Evolutionary conservation across 2,797 vertebrate species (phyloP).

Genomic region (Lacerta bilineata): DNA sequence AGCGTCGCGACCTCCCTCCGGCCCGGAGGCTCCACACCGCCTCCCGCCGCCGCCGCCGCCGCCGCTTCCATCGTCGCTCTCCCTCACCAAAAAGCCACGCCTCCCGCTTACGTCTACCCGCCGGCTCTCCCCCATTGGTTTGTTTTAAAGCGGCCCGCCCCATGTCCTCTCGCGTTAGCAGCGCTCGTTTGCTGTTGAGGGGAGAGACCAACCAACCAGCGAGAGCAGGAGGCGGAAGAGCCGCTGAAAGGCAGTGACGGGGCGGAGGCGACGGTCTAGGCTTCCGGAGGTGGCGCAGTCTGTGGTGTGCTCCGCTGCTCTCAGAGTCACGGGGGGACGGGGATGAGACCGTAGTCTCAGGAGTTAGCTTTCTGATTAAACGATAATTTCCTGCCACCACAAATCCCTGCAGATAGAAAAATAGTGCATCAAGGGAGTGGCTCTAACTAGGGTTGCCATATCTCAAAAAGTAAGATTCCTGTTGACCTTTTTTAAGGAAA

Average conservation of each 20-base stretch:
- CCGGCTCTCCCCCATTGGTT: background rate
- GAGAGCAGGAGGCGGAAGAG: background rate
- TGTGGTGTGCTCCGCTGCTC: background rate
- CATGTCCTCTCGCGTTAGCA: too few relatives aligned
- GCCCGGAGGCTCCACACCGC: background rate
- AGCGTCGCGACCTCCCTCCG: background rate
- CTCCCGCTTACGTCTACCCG: rapidly evolving
- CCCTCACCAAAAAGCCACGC: rapidly evolving
- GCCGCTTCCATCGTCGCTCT: too few relatives aligned
- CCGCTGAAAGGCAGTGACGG: too few relatives aligned
- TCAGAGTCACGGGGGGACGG: too few relatives aligned
- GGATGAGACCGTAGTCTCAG: background rate
- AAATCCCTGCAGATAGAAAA: background rate
- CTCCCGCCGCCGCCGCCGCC: slow-evolving; percentile 32
- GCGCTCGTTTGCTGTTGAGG: background rate
- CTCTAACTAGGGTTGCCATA: too few relatives aligned
- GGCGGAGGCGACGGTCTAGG: background rate
- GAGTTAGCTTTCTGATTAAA: background rate
- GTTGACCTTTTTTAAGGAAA: too few relatives aligned
- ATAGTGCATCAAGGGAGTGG: background rate
- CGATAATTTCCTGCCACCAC: background rate
- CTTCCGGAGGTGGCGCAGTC: background rate
- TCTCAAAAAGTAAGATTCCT: too few relatives aligned
- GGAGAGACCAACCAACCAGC: background rate
- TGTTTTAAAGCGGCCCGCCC: background rate